phyloP scores from a whole-genome alignment of 2,888 invertebrate species.

The Brenthis hecate region DNA sequence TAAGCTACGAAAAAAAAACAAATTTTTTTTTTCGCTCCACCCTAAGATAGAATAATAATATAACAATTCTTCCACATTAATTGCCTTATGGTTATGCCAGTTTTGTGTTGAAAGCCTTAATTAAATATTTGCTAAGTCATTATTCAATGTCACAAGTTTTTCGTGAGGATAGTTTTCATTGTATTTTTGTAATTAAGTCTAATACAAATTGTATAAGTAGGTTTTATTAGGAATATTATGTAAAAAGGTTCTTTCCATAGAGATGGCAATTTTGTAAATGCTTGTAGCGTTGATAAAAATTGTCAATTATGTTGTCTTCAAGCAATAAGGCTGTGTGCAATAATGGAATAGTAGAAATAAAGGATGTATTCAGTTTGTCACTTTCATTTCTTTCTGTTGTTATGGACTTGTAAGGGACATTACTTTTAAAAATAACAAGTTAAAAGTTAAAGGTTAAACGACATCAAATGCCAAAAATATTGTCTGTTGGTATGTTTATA shows the following conservation, averaged over 20 bases:
- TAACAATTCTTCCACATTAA: too few relatives aligned
- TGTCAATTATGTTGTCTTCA: constrained; percentile 57
- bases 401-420: background rate
- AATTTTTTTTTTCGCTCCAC: too few relatives aligned
- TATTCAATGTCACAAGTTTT: background rate
- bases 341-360: constrained; percentile 46
- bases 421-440: background rate
- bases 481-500: constrained; percentile 29
- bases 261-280: constrained; percentile 7
- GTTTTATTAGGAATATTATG: too few relatives aligned
- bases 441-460: background rate
- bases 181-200: constrained; percentile 16
- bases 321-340: constrained; percentile 65
- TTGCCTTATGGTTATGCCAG: too few relatives aligned
- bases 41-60: too few relatives aligned
- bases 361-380: constrained; percentile 8
- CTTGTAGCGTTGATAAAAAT: constrained; percentile 21
- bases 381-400: constrained; percentile 12
- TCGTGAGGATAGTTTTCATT: background rate
- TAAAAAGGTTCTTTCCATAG: background rate
- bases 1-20: too few relatives aligned
- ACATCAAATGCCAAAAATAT: constrained; percentile 31
- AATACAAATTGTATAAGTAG: background rate
- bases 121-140: too few relatives aligned
- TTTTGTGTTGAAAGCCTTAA: too few relatives aligned